Base-by-base conservation (phyloP, 2,113 vertebrate genomes). In the Gadus chalcogrammus region DNA sequence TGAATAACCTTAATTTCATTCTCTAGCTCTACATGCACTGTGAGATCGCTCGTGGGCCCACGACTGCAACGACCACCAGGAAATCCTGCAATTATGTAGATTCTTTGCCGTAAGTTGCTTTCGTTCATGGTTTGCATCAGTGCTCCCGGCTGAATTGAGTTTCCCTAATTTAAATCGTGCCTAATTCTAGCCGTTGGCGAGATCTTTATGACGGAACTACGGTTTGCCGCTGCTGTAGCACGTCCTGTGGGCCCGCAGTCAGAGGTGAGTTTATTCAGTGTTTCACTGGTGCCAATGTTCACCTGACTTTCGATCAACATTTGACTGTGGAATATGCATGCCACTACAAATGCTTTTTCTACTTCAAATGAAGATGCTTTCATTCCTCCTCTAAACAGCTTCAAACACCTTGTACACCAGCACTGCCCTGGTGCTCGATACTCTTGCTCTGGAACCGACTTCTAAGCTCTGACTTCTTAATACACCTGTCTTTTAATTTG, bases 1-100 rank as follows among this genome's bases (percentile, higher is more conserved):
- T 69, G 24, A 56, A 1, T 15, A 17, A 59, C 6, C 56, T 18
- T 13, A 15, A 3, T 17, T n/a, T 9, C 13, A 0, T 75, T 61
- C 77, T 73, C 42, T 56, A 92, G 91, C 76, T 91, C 67, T 87
- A 74, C 80, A 64, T 93, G 74, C 89, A 92, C 64, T 93, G 90
- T 70, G 74, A 88, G 1, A n/a, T 91, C 27, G 42, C 42, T 9
- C 0, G 76, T n/a, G 86, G 80, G 11, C 4, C 15, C 3, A 24
- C 16, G 3, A 28, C 4, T 1, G 81, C 88, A 68, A 84, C 69
- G 53, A 9, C 2, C 0, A 77, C 38, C 58, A 64, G 9, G 5
- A 91, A 92, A 63, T 79, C 88, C n/a, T 92, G 90, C 71, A 87
- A 73, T 53, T 92, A 86, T 60, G 58, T 87, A 1, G 0, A 0